These are phyloP conservation scores for Rotaria sp. DNA, from an alignment of 2,888 invertebrate species.

Conservation along the genomic window DNA sequence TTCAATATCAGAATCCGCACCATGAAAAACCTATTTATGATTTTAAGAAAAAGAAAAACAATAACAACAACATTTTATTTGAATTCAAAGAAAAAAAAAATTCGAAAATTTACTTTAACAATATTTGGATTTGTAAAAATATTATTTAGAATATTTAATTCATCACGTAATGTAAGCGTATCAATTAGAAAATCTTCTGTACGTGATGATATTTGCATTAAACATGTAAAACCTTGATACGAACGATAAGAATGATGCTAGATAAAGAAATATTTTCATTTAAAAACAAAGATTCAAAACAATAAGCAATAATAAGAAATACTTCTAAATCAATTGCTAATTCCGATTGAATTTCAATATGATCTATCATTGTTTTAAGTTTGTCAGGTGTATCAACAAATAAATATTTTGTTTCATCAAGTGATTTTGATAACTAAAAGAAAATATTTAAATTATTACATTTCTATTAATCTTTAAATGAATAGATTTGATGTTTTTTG, in stretches of 20 bases:
- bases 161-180: conserved; percentile 71
- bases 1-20: conserved; percentile 74
- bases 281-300: neutral
- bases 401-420: conserved; percentile 65
- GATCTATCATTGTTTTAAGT: conserved; percentile 62
- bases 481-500: no score
- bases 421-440: neutral
- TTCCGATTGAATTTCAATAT: conserved; percentile 48
- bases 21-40: conserved; percentile 65
- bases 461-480: no score
- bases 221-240: conserved; percentile 86
- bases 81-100: neutral
- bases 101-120: conserved; percentile 65
- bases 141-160: conserved; percentile 74
- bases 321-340: conserved; percentile 74
- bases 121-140: conserved; percentile 80
- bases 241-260: conserved; percentile 81
- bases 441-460: neutral
- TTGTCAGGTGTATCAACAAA: conserved; percentile 65
- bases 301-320: neutral
- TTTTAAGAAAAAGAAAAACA: neutral
- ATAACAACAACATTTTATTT: no score
- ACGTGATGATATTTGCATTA: conserved; percentile 81
- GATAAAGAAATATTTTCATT: neutral
- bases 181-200: conserved; percentile 79